Conservation (phyloP, 2,113 vertebrate species). For the Amblyopsis rosae region DNA sequence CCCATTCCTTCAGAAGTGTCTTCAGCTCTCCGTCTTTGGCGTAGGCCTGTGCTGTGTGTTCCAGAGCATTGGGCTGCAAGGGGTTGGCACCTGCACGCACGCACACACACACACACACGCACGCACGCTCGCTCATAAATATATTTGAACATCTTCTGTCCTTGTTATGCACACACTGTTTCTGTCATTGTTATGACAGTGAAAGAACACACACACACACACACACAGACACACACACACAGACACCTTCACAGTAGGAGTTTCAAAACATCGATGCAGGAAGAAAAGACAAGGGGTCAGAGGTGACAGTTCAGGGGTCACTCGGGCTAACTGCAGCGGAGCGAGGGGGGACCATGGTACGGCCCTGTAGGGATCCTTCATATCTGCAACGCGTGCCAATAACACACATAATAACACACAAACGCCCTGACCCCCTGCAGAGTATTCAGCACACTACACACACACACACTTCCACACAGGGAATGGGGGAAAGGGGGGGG, state of each 20-base stretch:
- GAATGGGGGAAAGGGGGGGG: not conserved
- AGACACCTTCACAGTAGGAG: constrained; percentile 22
- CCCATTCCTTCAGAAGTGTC: constrained; percentile 80
- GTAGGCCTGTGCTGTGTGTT: constrained; percentile 87
- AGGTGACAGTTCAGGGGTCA: constrained; percentile 70
- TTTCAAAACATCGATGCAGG: constrained; percentile 19
- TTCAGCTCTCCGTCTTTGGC: constrained; percentile 88
- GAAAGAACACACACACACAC: not conserved
- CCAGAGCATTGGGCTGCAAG: constrained; percentile 88
- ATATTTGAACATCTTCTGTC: no score
- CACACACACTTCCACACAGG: constrained; percentile 29
- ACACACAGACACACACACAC: constrained; percentile 19
- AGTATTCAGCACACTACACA: constrained; percentile 23
- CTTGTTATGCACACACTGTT: no score
- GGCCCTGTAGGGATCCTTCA: constrained; percentile 50
- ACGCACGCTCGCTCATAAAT: not conserved
- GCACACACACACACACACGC: not conserved
- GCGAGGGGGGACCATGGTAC: constrained; percentile 21
- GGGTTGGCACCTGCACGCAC: constrained; percentile 87
- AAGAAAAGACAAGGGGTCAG: constrained; percentile 39
- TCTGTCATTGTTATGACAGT: no score
- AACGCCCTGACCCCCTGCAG: constrained; percentile 11
- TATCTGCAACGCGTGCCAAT: constrained; percentile 64
- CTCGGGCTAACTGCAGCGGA: constrained; percentile 46
- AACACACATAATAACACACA: constrained; percentile 44